These are phyloP conservation scores for Pantherophis guttatus DNA, from an alignment of 2,113 vertebrate genomes.

Conservation along the genomic window DNA sequence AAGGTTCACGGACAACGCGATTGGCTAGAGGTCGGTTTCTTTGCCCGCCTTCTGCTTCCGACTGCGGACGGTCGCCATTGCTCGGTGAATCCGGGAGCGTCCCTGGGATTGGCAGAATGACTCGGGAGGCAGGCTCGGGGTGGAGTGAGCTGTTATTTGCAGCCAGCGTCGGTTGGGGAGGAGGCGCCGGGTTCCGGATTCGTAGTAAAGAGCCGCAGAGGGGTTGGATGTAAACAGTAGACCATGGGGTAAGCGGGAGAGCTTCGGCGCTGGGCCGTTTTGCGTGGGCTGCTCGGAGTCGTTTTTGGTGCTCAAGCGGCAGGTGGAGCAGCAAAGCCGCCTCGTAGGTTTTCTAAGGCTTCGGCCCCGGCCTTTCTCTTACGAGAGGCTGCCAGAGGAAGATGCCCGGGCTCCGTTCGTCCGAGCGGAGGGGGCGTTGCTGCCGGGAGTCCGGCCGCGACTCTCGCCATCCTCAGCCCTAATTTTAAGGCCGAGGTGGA, in stretches of 20 bases:
- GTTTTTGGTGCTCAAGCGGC: not conserved
- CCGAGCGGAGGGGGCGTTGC: not conserved
- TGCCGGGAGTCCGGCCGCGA: not conserved
- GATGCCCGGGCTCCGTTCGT: not conserved
- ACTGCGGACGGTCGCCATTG: not conserved
- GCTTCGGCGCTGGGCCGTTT: not conserved
- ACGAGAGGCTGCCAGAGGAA: not conserved
- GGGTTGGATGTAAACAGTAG: constrained; percentile 9
- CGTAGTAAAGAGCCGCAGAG: constrained; percentile 20
- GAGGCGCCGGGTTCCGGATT: constrained; percentile 36
- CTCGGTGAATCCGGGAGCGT: accelerated
- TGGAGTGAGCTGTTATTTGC: not conserved
- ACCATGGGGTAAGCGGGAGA: constrained; percentile 56
- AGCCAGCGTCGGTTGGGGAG: not conserved
- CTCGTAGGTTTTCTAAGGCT: not conserved
- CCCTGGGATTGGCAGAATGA: constrained; percentile 25
- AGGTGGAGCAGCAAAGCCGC: not conserved
- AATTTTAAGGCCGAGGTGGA: not conserved
- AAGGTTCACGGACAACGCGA: not conserved
- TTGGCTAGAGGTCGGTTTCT: not conserved
- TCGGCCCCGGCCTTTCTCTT: not conserved
- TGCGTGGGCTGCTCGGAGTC: not conserved
- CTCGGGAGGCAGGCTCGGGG: constrained; percentile 4
- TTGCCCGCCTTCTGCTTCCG: constrained; percentile 10
- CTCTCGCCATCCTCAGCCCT: not conserved